These are phyloP conservation scores for Scophthalmus maximus DNA, from an alignment of 2,113 vertebrate genomes.

Conservation along the genomic window DNA sequence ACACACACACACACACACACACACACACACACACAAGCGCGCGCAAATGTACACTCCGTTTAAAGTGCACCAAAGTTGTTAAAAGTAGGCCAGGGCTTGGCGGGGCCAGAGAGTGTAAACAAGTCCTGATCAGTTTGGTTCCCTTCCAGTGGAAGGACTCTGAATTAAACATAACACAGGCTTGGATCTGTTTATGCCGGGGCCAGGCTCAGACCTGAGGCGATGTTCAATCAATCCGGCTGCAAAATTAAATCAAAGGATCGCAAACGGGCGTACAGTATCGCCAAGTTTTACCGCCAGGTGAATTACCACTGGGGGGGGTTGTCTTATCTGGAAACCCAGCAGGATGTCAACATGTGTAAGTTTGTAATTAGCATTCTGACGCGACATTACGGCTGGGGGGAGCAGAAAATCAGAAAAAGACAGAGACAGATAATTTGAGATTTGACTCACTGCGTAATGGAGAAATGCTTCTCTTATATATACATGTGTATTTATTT, in stretches of 20 bases:
- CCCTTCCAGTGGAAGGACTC: conserved; percentile 61
- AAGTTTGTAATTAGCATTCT: conserved; percentile 56
- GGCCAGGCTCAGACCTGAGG: conserved; percentile 65
- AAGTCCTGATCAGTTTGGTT: conserved; percentile 75
- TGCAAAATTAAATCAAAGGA: conserved; percentile 71
- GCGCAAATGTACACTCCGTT: conserved; percentile 40
- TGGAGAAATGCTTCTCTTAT: no score
- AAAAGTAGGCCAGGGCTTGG: conserved; percentile 76
- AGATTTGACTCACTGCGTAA: conserved; percentile 14
- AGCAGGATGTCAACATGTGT: conserved; percentile 59
- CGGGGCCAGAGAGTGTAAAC: conserved; percentile 68
- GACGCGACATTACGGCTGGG: neutral
- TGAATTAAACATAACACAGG: conserved; percentile 77
- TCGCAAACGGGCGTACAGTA: conserved; percentile 52
- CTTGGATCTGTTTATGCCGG: conserved; percentile 70
- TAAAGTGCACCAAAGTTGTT: conserved; percentile 64
- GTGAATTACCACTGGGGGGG: conserved; percentile 51
- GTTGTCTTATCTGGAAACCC: conserved; percentile 50
- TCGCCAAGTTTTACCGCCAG: conserved; percentile 44
- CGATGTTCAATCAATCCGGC: conserved; percentile 75
- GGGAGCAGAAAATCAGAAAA: neutral
- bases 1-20: conserved; percentile 14
- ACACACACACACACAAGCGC: conserved; percentile 20
- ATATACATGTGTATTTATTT: neutral
- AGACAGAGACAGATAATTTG: neutral